Evolutionary conservation across 2,797 vertebrate genomes (phyloP), one percentile per base, ranked within the genome.

Genomic region (Spatula clypeata): DNA sequence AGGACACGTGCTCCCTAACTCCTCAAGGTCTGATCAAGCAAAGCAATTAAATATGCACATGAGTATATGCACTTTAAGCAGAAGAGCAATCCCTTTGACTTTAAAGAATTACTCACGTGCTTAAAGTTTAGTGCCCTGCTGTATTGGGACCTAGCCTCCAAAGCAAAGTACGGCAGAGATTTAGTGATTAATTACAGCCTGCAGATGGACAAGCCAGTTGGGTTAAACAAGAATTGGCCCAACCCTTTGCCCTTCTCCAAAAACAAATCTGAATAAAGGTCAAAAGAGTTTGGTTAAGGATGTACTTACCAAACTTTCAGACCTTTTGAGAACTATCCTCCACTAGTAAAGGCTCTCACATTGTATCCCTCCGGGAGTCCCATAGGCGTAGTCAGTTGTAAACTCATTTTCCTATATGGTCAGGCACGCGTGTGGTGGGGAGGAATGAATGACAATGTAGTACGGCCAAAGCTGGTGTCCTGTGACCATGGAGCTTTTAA

Each of bases 271-370:
- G 95, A 96, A 96, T 90, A 96, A 95, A 95, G 96, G 96, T 96
- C 96, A 96, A 96, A 96, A 92, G 96, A 97, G 91, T 96, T 94
- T 94, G 92, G 96, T 82, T 94, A 94, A 96, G 93, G 95, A 93
- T 92, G 90, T 96, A 95, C 96, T 96, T 95, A 94, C 93, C 91
- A 94, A 97, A 96, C 90, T 71, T 86, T 27, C 76, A 77, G 51
- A 91, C n/a, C 49, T 93, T 96, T 95, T 96, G 85, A 97, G 89
- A 74, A 80, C 87, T 74, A 81, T 80, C 76, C 88, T 91, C 82
- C 75, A 77, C 90, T 73, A 79, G 80, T 3, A 93, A 96, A 96
- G 87, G 70, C 88, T 57, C 32, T 19, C 27, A 16, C 55, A 73
- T 94, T 92, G 85, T 94, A 21, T 74, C 60, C 88, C 83, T 90